Evolutionary conservation across 2,888 invertebrate genomes (phyloP), one percentile per base, ranked within the genome.

Genomic region (Orthonevra nobilis): DNA sequence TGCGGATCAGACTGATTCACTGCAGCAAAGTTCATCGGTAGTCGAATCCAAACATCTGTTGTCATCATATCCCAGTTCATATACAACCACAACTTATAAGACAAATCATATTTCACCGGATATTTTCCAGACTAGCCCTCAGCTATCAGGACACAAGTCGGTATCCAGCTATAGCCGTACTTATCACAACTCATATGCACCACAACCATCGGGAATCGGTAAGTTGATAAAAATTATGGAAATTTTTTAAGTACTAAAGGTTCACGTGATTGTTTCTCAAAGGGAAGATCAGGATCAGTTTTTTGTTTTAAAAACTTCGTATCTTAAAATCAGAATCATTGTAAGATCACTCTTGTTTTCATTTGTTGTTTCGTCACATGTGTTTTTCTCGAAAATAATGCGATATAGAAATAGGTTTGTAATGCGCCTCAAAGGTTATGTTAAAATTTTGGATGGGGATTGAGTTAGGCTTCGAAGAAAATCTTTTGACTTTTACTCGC

Each of bases 161-260:
- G 63, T 63, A 23, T 63, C 69, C 20, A 75, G 54, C 32, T 69
- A 69, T 40, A 63, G 56, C 15, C 69, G 63, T 14, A 69, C 69
- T 0, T 69, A 75, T 50, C 56, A 75, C 17, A 82, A 64, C 15
- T 83, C 84, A 3, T 84, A 84, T 56, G 82, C 58, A 9, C 83
- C 83, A 26, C 82, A 83, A n/a, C 82, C 84, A 17, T 83, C 83
- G 1, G 84, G 84, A 70, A 23, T 75, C 15, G 69, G 75, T 75
- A 26, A 63, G 75, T 56, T 12, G 3, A 10, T 12, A n/a, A n/a
- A 9, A 42, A 15, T 15, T 2, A 7, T 7, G 17, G 2, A 38
- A 38, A 14, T 12, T 38, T 12, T 38, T 14, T 10, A 40, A 40
- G 40, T 17, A 10, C 32, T 10, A 4, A 10, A 12, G n/a, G 32